Percentiles rank a stretch among this genome's conserved stretches.
Evolutionary conservation across 2,888 invertebrate genomes (phyloP).

Genomic region (Chrysolina americana): DNA sequence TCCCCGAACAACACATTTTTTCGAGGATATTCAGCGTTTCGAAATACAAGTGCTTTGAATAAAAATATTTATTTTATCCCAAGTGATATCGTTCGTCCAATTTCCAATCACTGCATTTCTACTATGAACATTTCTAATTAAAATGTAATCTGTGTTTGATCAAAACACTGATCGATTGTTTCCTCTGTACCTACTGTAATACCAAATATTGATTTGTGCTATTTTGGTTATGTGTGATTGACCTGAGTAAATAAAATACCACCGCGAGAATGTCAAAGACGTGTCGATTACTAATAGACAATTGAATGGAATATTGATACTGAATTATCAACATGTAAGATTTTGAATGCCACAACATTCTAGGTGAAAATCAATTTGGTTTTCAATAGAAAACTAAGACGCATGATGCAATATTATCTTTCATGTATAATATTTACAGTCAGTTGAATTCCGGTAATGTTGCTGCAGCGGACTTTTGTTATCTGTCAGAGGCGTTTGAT

Average conservation of each 20-base stretch:
- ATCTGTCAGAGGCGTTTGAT: too few relatives aligned
- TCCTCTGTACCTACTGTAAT: neutral
- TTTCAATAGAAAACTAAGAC: too few relatives aligned
- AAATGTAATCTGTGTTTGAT: constrained; percentile 11
- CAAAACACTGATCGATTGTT: neutral
- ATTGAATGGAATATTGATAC: neutral
- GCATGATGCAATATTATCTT: too few relatives aligned
- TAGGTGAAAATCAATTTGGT: too few relatives aligned
- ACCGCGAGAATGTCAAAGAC: neutral
- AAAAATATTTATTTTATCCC: constrained; percentile 7
- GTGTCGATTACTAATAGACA: neutral
- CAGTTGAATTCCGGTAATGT: too few relatives aligned
- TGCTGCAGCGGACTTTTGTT: too few relatives aligned
- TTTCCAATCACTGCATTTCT: neutral
- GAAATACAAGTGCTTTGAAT: neutral
- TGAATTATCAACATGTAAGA: neutral
- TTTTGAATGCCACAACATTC: too few relatives aligned
- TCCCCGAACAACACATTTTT: neutral
- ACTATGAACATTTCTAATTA: neutral
- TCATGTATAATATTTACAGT: too few relatives aligned
- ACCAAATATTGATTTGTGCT: neutral
- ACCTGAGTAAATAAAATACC: neutral
- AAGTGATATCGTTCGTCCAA: neutral
- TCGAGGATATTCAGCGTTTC: neutral
- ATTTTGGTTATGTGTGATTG: neutral